These are phyloP conservation scores for Echinometra lucunter DNA, from an alignment of 53 echinoderm and acorn worm genomes.

Conservation along the genomic window DNA sequence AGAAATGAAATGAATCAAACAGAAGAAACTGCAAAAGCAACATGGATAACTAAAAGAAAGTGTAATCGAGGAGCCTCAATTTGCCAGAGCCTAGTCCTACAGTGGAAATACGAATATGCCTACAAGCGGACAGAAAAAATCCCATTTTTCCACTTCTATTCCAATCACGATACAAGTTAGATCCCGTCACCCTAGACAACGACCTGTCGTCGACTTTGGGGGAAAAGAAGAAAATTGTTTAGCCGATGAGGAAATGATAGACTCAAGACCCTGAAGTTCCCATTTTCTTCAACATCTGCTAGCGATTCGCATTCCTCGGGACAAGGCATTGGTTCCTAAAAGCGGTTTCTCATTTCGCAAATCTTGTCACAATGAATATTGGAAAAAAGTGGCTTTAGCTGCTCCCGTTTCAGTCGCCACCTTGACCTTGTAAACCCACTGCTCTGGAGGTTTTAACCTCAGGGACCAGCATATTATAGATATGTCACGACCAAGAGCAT, in stretches of 20 bases:
- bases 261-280: not conserved
- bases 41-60: no score
- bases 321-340: not conserved
- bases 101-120: no score
- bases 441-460: conserved; percentile 13
- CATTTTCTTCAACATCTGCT: conserved; percentile 11
- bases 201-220: not conserved
- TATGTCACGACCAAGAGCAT: not conserved
- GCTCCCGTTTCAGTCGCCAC: conserved; percentile 38
- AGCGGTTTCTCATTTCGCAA: not conserved
- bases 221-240: not conserved
- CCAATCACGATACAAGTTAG: not conserved
- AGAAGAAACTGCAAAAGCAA: no score
- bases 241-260: conserved; percentile 17
- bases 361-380: conserved; percentile 38
- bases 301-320: not conserved
- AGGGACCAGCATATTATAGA: conserved; percentile 33
- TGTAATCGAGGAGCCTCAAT: no score
- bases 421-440: conserved; percentile 27
- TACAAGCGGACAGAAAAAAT: not conserved
- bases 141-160: not conserved
- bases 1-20: no score
- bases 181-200: not conserved
- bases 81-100: no score
- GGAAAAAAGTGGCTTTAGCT: conserved; percentile 22